Percentiles rank a stretch among this genome's conserved stretches.
Evolutionary conservation across 1,140 invertebrate genomes (phyloP).

Genomic region (Micrasema longulum): DNA sequence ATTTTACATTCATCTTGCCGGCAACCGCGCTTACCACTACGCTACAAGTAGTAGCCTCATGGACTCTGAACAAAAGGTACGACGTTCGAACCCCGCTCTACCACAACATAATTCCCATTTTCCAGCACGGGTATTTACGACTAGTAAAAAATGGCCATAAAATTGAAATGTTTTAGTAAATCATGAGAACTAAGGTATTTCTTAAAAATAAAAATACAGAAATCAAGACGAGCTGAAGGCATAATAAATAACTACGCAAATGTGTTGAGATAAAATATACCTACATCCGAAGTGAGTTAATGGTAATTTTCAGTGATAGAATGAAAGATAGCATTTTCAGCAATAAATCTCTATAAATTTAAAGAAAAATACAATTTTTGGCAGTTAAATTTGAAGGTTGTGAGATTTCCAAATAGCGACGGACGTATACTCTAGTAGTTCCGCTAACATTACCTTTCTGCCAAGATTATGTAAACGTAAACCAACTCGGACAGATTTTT

Average conservation of each 20-base stretch:
- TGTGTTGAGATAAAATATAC: background rate
- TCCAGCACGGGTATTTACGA: too few species aligned
- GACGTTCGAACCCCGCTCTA: background rate
- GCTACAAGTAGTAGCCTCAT: background rate
- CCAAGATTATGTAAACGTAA: slow-evolving; percentile 28
- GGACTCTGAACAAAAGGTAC: background rate
- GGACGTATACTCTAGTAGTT: slow-evolving; percentile 27
- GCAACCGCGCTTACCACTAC: too few species aligned
- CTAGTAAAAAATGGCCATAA: too few species aligned
- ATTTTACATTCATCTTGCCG: too few species aligned
- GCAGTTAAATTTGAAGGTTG: slow-evolving; percentile 19
- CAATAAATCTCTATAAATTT: slow-evolving; percentile 16
- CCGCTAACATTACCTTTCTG: slow-evolving; percentile 11
- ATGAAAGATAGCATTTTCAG: slow-evolving; percentile 12
- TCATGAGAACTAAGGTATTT: background rate
- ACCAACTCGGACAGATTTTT: slow-evolving; percentile 29
- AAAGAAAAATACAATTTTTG: slow-evolving; percentile 16
- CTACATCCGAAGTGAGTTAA: background rate
- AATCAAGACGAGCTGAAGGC: too few species aligned
- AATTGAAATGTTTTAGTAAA: too few species aligned
- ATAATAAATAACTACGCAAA: too few species aligned
- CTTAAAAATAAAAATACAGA: background rate
- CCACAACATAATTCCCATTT: background rate
- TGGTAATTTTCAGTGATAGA: background rate
- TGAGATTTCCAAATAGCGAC: slow-evolving; percentile 14